Evolutionary conservation across 2,113 vertebrate species (phyloP).

Genomic region (Vicugna pacos): DNA sequence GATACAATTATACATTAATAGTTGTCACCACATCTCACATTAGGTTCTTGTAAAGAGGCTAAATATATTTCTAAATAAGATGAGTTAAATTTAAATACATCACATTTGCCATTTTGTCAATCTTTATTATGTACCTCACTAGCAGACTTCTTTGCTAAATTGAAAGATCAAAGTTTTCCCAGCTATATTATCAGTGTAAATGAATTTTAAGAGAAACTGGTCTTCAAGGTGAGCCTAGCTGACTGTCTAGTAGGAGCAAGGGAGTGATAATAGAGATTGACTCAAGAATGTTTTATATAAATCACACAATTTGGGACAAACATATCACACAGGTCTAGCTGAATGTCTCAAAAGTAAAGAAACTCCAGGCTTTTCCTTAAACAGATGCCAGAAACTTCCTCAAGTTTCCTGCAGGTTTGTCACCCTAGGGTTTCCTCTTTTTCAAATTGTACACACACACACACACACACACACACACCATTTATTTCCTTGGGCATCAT

Average conservation of each 20-base stretch:
- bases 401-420: neutral
- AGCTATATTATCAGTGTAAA: neutral
- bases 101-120: neutral
- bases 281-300: neutral
- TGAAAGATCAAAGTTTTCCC: neutral
- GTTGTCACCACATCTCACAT: neutral
- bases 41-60: neutral
- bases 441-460: neutral
- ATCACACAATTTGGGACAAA: neutral
- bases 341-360: neutral
- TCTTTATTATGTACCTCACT: neutral
- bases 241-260: neutral
- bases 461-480: neutral
- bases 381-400: neutral
- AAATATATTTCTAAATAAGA: neutral
- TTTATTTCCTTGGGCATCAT: neutral
- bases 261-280: neutral
- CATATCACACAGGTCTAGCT: neutral
- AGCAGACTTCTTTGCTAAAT: neutral
- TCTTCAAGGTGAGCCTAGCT: neutral
- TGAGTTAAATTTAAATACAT: slow-evolving; percentile 1
- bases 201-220: neutral
- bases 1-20: neutral
- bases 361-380: neutral
- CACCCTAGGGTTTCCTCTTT: neutral